Base-by-base conservation (phyloP, 2,888 invertebrate genomes). In the Proisotoma minuta region DNA sequence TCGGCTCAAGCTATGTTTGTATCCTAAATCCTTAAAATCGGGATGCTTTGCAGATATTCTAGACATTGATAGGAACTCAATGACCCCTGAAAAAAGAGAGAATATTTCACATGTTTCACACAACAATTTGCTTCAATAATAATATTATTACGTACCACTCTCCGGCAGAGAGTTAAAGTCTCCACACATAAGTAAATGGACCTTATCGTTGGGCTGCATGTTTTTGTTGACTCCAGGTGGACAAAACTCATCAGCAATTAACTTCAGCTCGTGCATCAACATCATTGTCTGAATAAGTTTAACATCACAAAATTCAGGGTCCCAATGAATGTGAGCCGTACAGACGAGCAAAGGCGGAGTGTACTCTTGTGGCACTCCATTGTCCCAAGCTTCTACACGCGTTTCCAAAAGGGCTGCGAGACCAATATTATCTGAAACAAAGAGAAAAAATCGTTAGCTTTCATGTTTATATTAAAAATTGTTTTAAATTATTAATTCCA, bases 311-410 rank as follows among this genome's bases (percentile, higher is more conserved):
- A 89, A 98, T 81, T 99, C 98, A 0, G 99, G 99, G 82, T 99
- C 98, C 99, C 99, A 99, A 79, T 99, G 98, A 75, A 99, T 94
- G 81, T 99, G 99, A 29, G 98, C 98, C 29, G 97, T 99, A 79
- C 97, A 96, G 59, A 99, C 95, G 65, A 98, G 82, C 66, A 99
- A 83, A 2, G 64, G 64, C 24, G 92, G 91, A 77, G 92, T 91
- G 74, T 86, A 85, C 73, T 67, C 70, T 24, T 65, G 53, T 10
- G 70, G 68, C 26, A 67, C 59, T 22, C 89, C 86, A 76, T 88
- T 88, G 74, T 92, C 92, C 91, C 94, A 98, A 8, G 95, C 93
- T 57, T 87, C 89, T 77, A 96, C 94, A 76, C 93, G 95, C 47
- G 96, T 95, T 80, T 93, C 91, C 61, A 99, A 82, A 71, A 99